Conservation (phyloP, 2,888 invertebrate species). For the Scelioninae gen. 1 region DNA sequence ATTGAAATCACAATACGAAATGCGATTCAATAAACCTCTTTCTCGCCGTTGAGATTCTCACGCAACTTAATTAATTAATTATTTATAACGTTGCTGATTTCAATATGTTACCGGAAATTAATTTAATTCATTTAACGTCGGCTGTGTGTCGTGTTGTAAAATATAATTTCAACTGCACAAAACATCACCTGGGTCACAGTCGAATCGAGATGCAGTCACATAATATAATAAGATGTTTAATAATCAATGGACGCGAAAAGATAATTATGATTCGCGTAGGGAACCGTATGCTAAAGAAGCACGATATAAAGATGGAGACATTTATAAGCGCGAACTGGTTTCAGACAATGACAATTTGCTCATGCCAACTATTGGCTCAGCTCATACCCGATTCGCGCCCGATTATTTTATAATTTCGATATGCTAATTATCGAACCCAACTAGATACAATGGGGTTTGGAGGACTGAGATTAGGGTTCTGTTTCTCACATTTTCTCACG, state of each 20-base stretch:
- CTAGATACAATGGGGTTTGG: slow-evolving; percentile 68
- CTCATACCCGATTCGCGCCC: slow-evolving; percentile 81
- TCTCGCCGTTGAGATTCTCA: slow-evolving; percentile 46
- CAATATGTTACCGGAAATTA: slow-evolving; percentile 49
- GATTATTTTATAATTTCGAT: slow-evolving; percentile 84
- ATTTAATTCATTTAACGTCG: slow-evolving; percentile 46
- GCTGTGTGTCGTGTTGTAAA: slow-evolving; percentile 20
- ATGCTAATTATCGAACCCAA: slow-evolving; percentile 77
- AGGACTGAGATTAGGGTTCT: slow-evolving; percentile 72
- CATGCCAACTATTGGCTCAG: slow-evolving; percentile 73
- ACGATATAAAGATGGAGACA: slow-evolving; percentile 60
- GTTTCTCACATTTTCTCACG: slow-evolving; percentile 79
- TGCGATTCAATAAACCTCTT: background rate
- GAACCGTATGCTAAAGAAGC: slow-evolving; percentile 82
- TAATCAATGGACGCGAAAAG: slow-evolving; percentile 82
- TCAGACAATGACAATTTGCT: slow-evolving; percentile 81
- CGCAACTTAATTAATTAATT: slow-evolving; percentile 62
- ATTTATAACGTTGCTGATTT: slow-evolving; percentile 47
- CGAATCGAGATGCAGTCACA: slow-evolving; percentile 55
- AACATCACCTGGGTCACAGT: slow-evolving; percentile 51
- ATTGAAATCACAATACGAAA: slow-evolving; percentile 16
- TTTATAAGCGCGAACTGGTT: slow-evolving; percentile 82
- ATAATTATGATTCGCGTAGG: slow-evolving; percentile 82
- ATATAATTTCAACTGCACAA: slow-evolving; percentile 13
- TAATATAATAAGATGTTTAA: slow-evolving; percentile 79